Evolutionary conservation across 1,140 invertebrate species (phyloP).

Genomic region (Parapsyche elsis): DNA sequence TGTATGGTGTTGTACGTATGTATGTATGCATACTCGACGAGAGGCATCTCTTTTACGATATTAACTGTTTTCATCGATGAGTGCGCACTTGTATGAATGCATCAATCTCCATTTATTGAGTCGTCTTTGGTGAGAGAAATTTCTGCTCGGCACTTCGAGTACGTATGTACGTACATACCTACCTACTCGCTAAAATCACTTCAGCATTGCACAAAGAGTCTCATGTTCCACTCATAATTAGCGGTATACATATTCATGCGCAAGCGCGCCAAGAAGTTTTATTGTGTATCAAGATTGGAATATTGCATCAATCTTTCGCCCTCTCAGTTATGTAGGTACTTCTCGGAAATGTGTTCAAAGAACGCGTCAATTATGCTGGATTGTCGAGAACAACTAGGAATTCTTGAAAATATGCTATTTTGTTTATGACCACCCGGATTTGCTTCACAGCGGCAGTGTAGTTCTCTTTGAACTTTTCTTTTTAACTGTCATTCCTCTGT

Average conservation of each 20-base stretch:
- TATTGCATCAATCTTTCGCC: no score
- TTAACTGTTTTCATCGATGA: slow-evolving; percentile 3
- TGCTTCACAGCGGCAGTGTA: no score
- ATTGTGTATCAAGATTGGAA: neutral
- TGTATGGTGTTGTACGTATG: no score
- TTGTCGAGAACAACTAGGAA: neutral
- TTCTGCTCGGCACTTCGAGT: no score
- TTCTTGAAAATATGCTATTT: neutral
- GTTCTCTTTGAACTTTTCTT: slow-evolving; percentile 24
- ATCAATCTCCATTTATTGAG: slow-evolving; percentile 8
- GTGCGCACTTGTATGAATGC: neutral
- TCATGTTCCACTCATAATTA: neutral
- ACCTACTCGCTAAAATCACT: neutral
- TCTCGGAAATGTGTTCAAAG: neutral
- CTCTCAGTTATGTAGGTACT: no score
- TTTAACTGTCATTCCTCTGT: neutral
- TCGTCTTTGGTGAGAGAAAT: neutral
- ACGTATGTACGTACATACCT: no score
- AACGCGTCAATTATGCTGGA: neutral
- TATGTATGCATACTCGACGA: no score
- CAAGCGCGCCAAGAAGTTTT: neutral
- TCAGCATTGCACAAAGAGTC: neutral
- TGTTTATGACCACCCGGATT: slow-evolving; percentile 2
- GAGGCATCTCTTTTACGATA: neutral
- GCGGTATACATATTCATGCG: neutral